These are phyloP conservation scores for Caerostris extrusa DNA, from an alignment of 1,140 invertebrate genomes.

Conservation along the genomic window DNA sequence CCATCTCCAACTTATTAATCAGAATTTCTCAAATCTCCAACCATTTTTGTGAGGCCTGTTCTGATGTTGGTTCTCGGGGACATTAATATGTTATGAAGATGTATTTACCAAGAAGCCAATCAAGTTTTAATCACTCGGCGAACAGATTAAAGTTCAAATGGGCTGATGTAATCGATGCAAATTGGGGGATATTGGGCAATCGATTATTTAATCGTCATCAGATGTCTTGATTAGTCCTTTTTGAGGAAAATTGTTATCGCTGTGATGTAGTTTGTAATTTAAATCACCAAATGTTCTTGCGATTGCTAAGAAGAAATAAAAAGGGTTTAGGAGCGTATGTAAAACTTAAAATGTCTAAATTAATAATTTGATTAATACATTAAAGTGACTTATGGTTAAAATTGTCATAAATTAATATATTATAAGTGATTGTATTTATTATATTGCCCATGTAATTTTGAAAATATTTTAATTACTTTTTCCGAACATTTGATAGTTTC, in stretches of 20 bases:
- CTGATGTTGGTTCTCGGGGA: neutral
- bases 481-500: too few species aligned
- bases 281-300: too few species aligned
- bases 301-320: too few species aligned
- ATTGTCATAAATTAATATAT: too few species aligned
- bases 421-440: too few species aligned
- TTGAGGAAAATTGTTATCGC: neutral
- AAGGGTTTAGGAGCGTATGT: too few species aligned
- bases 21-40: conserved; percentile 2
- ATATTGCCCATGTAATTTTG: too few species aligned
- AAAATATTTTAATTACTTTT: too few species aligned
- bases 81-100: conserved; percentile 36
- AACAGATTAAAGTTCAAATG: conserved; percentile 16
- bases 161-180: neutral
- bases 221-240: neutral
- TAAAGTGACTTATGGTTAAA: too few species aligned
- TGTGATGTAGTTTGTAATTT: too few species aligned
- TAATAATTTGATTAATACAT: too few species aligned
- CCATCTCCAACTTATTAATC: neutral
- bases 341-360: too few species aligned
- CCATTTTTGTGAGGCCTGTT: neutral
- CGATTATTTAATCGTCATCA: neutral
- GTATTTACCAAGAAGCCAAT: conserved; percentile 13
- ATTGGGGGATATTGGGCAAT: neutral
- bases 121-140: conserved; percentile 2